Base-by-base conservation (phyloP, 2,113 vertebrate genomes). In the Casuarius casuarius region DNA sequence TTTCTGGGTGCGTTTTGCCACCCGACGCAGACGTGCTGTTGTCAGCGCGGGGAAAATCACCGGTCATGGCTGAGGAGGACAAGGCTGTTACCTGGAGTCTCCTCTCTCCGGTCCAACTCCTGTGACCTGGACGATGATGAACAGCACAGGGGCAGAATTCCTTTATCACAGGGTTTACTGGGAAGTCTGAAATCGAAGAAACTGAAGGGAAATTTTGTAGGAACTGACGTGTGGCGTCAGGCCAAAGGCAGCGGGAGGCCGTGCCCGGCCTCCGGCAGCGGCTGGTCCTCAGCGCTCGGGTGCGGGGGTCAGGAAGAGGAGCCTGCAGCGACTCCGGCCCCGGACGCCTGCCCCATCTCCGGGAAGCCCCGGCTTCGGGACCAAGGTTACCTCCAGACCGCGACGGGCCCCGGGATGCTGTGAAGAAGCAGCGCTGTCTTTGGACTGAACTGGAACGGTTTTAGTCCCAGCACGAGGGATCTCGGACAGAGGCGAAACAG, bases 361-460 rank as follows among this genome's bases (percentile, higher is more conserved):
- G 17, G 51, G 44, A 46, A 16, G 14, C 42, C 15, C 6, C 44
- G 16, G 44, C 14, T 46, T 46, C 6, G 44, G 44, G 18, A 46
- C 31, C 31, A 35, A 17, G 35, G 51, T 23, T 35, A 46, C 49
- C 31, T 22, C 23, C 51, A 17, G 23, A 28, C 23, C 26, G 17
- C 0, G 4, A 31, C 3, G 5, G 48, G 40, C 29, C 48, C 44
- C 20, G 2, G 10, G 38, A 12, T 1, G 31, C 46, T 16, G n/a
- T 21, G 66, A 59, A 38, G 54, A 16, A 49, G 16, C 28, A 26
- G 5, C 10, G 0, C 2, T 18, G 28, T 12, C 67, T 56, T 83
- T 49, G 44, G 22, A 16, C 56, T 10, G 56, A 35, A 58, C 56
- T 22, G 67, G 9, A 71, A 51, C 1, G 3, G 35, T 51, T 16